Evolutionary conservation across 1,140 invertebrate genomes (phyloP), one percentile per base, ranked within the genome.

Genomic region (Anastatus disparis): DNA sequence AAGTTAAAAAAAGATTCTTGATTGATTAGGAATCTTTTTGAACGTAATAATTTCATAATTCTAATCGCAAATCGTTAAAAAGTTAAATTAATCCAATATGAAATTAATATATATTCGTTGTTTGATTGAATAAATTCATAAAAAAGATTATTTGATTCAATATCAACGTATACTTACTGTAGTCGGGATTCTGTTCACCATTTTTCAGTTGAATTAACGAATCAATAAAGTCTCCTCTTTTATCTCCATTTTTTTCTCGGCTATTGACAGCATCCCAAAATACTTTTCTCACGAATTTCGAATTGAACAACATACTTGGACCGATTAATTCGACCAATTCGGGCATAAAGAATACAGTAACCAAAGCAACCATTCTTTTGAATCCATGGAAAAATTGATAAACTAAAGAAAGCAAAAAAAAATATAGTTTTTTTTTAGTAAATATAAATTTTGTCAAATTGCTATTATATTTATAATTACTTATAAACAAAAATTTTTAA

Each of bases 161-260:
- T 6, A 38, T 38, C 35, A 4, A 9, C n/a, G 7, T 46, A 26
- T 65, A 77, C 79, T 78, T 24, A 85, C 83, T 77, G 26, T 80
- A 83, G n/a, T 73, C 70, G 12, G 76, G 64, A 70, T 82, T 77
- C 55, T 83, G 77, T 53, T 81, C 73, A 7, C 73, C 76, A 68
- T 80, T 78, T 67, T 84, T 85, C 27, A 86, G 50, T 26, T 81
- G 74, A 13, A 84, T 71, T 1, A 86, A 55, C 1, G 77, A 84
- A 73, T 86, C 84, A 2, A 86, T 85, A 29, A 85, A 73, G 35
- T 86, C 84, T 6, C 81, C 82, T 48, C 82, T 76, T 55, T 83
- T 83, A 1, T 40, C 31, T 0, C 79, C 80, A 9, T 70, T 72
- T 29, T 76, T 58, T 42, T 83, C 79, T n/a, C 84, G 76, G 6